These are phyloP conservation scores for Ageneiosus marmoratus DNA, from an alignment of 2,113 vertebrate genomes.

Conservation along the genomic window DNA sequence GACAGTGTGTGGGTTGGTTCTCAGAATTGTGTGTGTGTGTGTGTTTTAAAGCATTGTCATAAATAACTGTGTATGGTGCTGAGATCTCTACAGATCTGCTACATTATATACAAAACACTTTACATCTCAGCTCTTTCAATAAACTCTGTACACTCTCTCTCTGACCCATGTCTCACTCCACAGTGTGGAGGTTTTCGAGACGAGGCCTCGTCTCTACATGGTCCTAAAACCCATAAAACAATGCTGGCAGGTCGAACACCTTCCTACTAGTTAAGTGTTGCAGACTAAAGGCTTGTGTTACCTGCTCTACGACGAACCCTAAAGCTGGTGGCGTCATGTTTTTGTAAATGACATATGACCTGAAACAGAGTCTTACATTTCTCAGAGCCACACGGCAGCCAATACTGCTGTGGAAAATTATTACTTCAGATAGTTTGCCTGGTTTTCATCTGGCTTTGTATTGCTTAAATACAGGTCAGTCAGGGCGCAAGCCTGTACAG, in stretches of 20 bases:
- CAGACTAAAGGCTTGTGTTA: conserved; percentile 9
- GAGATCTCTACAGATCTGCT: conserved; percentile 48
- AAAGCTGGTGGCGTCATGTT: conserved; percentile 24
- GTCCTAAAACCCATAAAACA: neutral
- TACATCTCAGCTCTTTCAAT: neutral
- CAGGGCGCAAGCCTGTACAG: conserved; percentile 6
- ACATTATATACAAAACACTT: conserved; percentile 51
- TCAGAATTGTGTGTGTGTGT: conserved; percentile 1
- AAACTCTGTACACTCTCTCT: conserved; percentile 32
- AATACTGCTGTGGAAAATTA: conserved; percentile 31
- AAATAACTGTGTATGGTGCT: conserved; percentile 48
- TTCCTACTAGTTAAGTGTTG: conserved; percentile 9
- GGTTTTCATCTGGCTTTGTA: conserved; percentile 39
- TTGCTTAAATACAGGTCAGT: conserved; percentile 52
- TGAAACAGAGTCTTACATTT: conserved; percentile 46
- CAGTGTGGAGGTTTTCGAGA: neutral
- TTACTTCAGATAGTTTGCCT: conserved; percentile 32
- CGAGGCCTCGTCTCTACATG: neutral
- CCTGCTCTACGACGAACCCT: neutral
- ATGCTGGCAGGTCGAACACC: neutral
- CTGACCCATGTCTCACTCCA: neutral
- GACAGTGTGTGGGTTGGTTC: conserved; percentile 38
- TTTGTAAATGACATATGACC: conserved; percentile 31
- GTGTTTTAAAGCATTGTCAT: conserved; percentile 48
- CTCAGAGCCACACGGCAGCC: conserved; percentile 24